Percentiles rank a stretch among this genome's conserved stretches.
Conservation (phyloP, 2,888 invertebrate genomes). For the Seira ritae region DNA sequence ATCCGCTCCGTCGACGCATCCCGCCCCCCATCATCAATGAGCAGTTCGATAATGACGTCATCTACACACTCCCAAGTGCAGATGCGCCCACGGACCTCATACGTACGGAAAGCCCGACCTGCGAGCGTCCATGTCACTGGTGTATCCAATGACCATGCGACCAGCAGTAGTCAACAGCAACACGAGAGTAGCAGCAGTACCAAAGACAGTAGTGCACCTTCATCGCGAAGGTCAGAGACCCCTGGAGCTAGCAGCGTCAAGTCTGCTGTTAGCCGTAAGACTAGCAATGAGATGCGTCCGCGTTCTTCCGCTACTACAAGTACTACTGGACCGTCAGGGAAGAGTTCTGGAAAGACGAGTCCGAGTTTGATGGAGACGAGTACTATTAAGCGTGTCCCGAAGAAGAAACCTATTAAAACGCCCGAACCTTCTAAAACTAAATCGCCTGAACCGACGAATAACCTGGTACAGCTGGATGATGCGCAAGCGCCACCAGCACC, state of each 20-base stretch:
- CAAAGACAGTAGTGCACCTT: slow-evolving; percentile 36
- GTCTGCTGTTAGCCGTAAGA: slow-evolving; percentile 44
- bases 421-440: slow-evolving; percentile 37
- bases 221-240: slow-evolving; percentile 50
- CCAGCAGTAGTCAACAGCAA: neutral
- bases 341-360: slow-evolving; percentile 57
- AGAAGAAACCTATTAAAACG: slow-evolving; percentile 60
- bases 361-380: slow-evolving; percentile 61
- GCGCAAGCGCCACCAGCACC: neutral
- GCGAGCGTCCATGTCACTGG: slow-evolving; percentile 73
- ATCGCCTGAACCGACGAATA: slow-evolving; percentile 22
- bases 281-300: slow-evolving; percentile 38
- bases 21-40: slow-evolving; percentile 69
- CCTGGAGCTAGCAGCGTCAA: slow-evolving; percentile 38
- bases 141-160: slow-evolving; percentile 40
- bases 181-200: neutral
- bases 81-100: slow-evolving; percentile 65
- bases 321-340: slow-evolving; percentile 39
- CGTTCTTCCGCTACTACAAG: neutral
- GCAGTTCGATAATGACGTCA: slow-evolving; percentile 70
- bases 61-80: slow-evolving; percentile 71
- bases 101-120: slow-evolving; percentile 69
- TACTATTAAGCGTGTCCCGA: slow-evolving; percentile 60
- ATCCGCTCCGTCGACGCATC: slow-evolving; percentile 66
- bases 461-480: slow-evolving; percentile 1